phyloP scores from a whole-genome alignment of 2,113 vertebrate genomes.

The Reinhardtius hippoglossoides region DNA sequence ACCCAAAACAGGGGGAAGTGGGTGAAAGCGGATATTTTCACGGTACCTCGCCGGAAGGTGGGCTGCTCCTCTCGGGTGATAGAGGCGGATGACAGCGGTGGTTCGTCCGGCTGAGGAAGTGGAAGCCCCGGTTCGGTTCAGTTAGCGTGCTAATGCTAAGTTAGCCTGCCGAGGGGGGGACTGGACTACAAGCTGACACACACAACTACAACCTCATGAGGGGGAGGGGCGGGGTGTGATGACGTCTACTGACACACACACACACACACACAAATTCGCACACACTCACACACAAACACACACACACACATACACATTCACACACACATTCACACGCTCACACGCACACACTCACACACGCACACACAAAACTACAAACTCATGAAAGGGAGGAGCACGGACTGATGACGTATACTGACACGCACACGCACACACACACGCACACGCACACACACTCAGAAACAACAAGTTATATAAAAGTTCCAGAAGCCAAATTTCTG shows the following conservation, averaged over 20 bases:
- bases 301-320: neutral
- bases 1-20: neutral
- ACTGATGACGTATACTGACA: neutral
- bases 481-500: too few relatives aligned
- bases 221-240: conserved; percentile 42
- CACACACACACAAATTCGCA: neutral
- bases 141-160: conserved; percentile 53
- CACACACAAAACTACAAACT: too few relatives aligned
- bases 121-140: conserved; percentile 3
- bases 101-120: conserved; percentile 23
- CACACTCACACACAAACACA: neutral
- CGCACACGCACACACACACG: too few relatives aligned
- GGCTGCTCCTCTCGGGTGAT: conserved; percentile 23
- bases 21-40: neutral
- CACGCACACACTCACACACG: too few relatives aligned
- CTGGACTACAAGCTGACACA: neutral
- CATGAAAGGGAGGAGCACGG: too few relatives aligned
- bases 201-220: conserved; percentile 52
- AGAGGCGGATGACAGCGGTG: neutral
- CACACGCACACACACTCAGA: neutral
- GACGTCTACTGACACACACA: neutral
- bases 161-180: conserved; percentile 22
- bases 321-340: too few relatives aligned
- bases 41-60: conserved; percentile 48
- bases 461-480: conserved; percentile 8